A percentile compares a stretch with the other conserved stretches of the same genome.
These are phyloP conservation scores for Taeniopygia guttata DNA, from an alignment of 2,797 vertebrate species.

Conservation along the genomic window DNA sequence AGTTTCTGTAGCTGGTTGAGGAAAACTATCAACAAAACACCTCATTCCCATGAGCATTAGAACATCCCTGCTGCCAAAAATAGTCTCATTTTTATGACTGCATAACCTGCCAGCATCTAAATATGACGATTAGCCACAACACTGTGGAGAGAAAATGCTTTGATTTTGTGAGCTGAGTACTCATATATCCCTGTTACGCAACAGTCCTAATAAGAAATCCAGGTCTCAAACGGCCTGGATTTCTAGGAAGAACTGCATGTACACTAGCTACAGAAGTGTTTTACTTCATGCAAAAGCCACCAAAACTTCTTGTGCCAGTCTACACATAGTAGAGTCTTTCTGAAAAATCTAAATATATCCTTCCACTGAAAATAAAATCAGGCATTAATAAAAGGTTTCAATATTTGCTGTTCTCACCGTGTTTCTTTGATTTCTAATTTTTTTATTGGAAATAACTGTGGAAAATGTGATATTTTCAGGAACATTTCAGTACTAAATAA, in stretches of 20 bases:
- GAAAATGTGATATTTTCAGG: background rate
- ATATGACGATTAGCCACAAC: background rate
- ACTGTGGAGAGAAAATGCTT: background rate
- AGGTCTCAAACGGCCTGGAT: background rate
- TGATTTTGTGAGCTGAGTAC: slow-evolving; percentile 3
- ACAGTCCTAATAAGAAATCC: background rate
- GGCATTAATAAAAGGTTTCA: background rate
- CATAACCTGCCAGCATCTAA: slow-evolving; percentile 1
- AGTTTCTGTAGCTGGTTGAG: background rate
- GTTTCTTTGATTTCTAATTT: background rate
- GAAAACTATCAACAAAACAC: slow-evolving; percentile 35
- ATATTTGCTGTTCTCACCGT: background rate
- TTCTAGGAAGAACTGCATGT: background rate
- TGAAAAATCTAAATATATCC: background rate
- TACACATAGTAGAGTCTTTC: background rate
- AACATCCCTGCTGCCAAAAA: slow-evolving; percentile 3
- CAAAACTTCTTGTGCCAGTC: background rate
- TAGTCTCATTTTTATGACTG: slow-evolving; percentile 24
- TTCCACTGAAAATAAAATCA: background rate
- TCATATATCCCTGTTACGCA: background rate
- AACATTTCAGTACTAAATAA: background rate
- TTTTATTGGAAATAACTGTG: background rate
- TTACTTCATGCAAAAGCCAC: background rate
- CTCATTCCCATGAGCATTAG: background rate
- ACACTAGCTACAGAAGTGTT: background rate